Conservation (phyloP, 2,797 vertebrate species). For the Pangasius djambal region DNA sequence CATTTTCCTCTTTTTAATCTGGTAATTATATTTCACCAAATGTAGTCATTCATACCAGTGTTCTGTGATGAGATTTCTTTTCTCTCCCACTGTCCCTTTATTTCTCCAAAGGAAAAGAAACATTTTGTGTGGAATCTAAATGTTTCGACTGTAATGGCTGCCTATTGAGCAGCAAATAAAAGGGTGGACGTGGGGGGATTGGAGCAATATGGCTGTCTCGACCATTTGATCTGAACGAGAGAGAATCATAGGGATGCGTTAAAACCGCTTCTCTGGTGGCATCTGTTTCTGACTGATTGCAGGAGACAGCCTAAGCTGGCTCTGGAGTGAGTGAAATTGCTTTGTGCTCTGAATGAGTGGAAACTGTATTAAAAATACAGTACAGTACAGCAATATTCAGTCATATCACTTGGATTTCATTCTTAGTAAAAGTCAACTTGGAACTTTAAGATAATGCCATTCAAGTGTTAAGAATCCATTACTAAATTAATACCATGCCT, state of each 20-base stretch:
- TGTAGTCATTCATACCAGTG: constrained; percentile 35
- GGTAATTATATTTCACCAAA: constrained; percentile 55
- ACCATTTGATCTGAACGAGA: constrained; percentile 29
- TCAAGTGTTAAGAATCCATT: constrained; percentile 6
- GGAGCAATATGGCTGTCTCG: constrained; percentile 34
- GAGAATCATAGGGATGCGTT: constrained; percentile 30
- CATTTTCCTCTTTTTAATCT: constrained; percentile 51
- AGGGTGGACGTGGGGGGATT: background rate
- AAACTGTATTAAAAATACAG: constrained; percentile 48
- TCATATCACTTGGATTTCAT: constrained; percentile 26
- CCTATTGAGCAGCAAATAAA: constrained; percentile 32
- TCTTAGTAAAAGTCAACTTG: constrained; percentile 29
- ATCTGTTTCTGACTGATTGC: constrained; percentile 49
- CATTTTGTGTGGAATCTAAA: constrained; percentile 25
- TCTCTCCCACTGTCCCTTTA: background rate
- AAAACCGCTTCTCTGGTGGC: constrained; percentile 36
- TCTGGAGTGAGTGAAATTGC: constrained; percentile 47
- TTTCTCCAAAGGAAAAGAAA: constrained; percentile 27
- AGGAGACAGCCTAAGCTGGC: constrained; percentile 43
- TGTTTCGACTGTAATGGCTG: constrained; percentile 9
- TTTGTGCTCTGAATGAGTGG: constrained; percentile 45
- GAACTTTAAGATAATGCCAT: constrained; percentile 43
- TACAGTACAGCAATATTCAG: constrained; percentile 49
- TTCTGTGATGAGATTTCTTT: constrained; percentile 39
- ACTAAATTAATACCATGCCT: background rate